phyloP scores from a whole-genome alignment of 1,140 invertebrate genomes.

The Sarcophaga bullata region DNA sequence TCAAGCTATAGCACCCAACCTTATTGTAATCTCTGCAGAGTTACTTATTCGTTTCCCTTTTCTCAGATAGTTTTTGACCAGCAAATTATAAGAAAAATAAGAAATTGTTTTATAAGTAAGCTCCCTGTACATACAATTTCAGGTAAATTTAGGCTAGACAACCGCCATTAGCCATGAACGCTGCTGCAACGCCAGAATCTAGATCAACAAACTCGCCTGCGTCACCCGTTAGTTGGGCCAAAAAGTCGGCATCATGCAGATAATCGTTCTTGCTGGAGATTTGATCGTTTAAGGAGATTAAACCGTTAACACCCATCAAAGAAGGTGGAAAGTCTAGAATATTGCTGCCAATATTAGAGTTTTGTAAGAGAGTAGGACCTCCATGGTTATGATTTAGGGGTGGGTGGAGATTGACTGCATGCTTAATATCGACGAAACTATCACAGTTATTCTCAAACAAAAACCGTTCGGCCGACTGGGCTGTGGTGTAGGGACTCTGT shows the following conservation, averaged over 20 bases:
- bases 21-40: not conserved
- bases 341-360: constrained; percentile 50
- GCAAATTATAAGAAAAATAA: constrained; percentile 28
- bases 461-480: constrained; percentile 60
- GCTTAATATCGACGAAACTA: constrained; percentile 60
- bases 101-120: constrained; percentile 5
- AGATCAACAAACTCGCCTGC: constrained; percentile 60
- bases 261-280: constrained; percentile 59
- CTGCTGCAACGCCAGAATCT: constrained; percentile 55
- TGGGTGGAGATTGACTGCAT: constrained; percentile 59
- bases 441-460: constrained; percentile 59
- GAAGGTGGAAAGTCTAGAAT: constrained; percentile 55
- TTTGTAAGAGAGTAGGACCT: constrained; percentile 27
- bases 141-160: constrained; percentile 53
- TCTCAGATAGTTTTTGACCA: constrained; percentile 23
- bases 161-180: constrained; percentile 60
- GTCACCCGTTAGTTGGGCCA: constrained; percentile 56
- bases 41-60: constrained; percentile 18
- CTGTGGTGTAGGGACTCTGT: constrained; percentile 62
- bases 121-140: not conserved
- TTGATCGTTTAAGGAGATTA: constrained; percentile 51
- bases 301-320: constrained; percentile 46
- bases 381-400: constrained; percentile 48
- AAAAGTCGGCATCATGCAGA: constrained; percentile 53
- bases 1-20: not conserved